phyloP scores from a whole-genome alignment of 1,140 invertebrate genomes.

The Solenopsis invicta region DNA sequence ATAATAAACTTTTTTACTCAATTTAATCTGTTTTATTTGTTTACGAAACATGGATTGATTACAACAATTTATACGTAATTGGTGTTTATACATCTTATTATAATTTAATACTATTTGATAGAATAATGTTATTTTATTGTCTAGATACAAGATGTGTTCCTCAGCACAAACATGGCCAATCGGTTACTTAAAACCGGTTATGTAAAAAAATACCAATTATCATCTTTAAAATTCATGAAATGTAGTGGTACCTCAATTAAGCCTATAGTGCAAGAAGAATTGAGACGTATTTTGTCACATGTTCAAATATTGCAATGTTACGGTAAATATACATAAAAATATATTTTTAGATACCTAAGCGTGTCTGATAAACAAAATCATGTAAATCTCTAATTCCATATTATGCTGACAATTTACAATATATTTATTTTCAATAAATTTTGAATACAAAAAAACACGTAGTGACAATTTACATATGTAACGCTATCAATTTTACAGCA shows the following conservation, averaged over 20 bases:
- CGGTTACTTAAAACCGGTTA: slow-evolving; percentile 59
- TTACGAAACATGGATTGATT: neutral
- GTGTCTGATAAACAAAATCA: too few relatives aligned
- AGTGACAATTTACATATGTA: too few relatives aligned
- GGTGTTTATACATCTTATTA: too few relatives aligned
- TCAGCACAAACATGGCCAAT: slow-evolving; percentile 72
- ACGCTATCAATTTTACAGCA: too few relatives aligned
- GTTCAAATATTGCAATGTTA: slow-evolving; percentile 69
- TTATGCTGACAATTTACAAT: too few relatives aligned
- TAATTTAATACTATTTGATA: neutral
- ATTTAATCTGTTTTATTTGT: neutral
- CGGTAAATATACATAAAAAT: slow-evolving; percentile 64
- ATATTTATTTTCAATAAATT: too few relatives aligned
- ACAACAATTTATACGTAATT: too few relatives aligned
- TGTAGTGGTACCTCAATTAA: slow-evolving; percentile 80
- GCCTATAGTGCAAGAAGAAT: slow-evolving; percentile 53
- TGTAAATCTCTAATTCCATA: too few relatives aligned
- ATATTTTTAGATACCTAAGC: too few relatives aligned
- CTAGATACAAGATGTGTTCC: slow-evolving; percentile 65
- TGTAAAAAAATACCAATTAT: slow-evolving; percentile 17
- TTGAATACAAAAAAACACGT: too few relatives aligned
- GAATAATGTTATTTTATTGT: neutral
- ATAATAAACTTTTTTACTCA: neutral
- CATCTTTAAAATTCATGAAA: slow-evolving; percentile 64
- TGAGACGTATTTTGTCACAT: slow-evolving; percentile 60